Evolutionary conservation across 2,888 invertebrate species (phyloP).

Genomic region (Cheilosia vulpina): DNA sequence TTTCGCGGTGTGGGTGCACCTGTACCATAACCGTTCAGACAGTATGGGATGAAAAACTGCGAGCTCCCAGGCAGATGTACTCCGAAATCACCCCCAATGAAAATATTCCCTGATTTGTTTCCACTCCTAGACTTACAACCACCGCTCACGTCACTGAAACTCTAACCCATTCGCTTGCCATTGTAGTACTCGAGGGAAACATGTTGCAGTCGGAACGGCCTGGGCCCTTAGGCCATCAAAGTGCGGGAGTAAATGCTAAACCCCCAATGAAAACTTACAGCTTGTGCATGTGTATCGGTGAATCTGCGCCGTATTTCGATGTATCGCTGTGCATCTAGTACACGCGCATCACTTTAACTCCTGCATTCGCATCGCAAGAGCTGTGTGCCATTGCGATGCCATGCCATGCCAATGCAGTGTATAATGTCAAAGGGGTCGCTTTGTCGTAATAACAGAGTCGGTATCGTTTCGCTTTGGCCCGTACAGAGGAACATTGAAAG

Average conservation of each 20-base stretch:
- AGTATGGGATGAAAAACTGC: no score
- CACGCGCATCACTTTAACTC: background rate
- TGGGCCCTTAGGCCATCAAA: conserved; percentile 40
- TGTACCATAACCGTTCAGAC: no score
- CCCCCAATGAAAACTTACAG: background rate
- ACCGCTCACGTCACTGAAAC: background rate
- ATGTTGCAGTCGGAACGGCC: conserved; percentile 52
- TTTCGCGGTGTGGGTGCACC: no score
- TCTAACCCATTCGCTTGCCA: conserved; percentile 35
- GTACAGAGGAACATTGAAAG: conserved; percentile 46
- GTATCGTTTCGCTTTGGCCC: conserved; percentile 38
- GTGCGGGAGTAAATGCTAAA: conserved; percentile 41
- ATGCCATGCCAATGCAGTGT: conserved; percentile 14
- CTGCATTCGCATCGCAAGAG: background rate
- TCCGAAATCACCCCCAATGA: no score
- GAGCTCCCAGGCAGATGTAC: no score
- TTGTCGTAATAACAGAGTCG: conserved; percentile 42
- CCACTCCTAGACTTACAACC: conserved; percentile 32
- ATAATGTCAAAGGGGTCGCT: conserved; percentile 67
- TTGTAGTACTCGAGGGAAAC: conserved; percentile 55
- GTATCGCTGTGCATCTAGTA: background rate
- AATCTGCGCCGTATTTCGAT: background rate
- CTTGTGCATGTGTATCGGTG: background rate
- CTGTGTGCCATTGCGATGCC: background rate
- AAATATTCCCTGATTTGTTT: conserved; percentile 4